Evolutionary conservation across 2,888 invertebrate species (phyloP).

Genomic region (Lumbricus terrestris): DNA sequence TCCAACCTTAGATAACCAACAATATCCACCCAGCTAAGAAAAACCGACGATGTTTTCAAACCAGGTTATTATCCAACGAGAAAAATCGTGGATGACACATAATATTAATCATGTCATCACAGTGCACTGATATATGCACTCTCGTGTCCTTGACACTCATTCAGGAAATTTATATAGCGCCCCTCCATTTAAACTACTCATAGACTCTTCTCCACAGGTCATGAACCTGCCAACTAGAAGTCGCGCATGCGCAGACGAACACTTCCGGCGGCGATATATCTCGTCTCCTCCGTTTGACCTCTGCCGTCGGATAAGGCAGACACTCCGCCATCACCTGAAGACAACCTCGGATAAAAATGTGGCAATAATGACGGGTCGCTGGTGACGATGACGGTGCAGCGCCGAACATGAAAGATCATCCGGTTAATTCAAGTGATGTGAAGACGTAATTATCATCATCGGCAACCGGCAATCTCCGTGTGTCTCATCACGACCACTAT

Average conservation of each 20-base stretch:
- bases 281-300: not conserved
- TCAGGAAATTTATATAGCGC: no score
- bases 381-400: not conserved
- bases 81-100: no score
- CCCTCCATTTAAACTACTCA: no score
- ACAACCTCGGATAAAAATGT: not conserved
- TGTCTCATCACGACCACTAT: no score
- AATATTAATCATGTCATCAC: no score
- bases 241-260: not conserved
- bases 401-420: not conserved
- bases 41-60: not conserved
- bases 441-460: not conserved
- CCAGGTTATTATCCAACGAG: no score
- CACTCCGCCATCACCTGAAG: not conserved
- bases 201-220: no score
- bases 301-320: no score
- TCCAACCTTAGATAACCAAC: not conserved
- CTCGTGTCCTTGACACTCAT: not conserved
- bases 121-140: no score
- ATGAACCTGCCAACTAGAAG: not conserved
- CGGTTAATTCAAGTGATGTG: not conserved
- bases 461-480: not conserved
- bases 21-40: not conserved
- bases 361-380: not conserved
- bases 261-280: not conserved